Conservation (phyloP, 2,888 invertebrate species). For the Drosophila cognata region DNA sequence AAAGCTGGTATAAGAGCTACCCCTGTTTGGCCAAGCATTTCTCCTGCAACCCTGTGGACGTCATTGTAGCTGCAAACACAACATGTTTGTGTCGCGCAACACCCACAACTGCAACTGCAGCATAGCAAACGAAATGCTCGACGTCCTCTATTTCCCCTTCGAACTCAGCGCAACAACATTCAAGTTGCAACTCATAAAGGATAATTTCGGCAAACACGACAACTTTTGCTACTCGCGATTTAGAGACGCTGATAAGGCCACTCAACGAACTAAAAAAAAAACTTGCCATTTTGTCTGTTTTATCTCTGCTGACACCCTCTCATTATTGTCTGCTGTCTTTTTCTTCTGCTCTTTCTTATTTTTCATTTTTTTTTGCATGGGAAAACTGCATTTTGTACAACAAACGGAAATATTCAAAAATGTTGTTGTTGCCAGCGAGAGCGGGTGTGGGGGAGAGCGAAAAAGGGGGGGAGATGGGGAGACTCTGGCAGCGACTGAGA, state of each 20-base stretch:
- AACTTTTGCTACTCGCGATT: conserved; percentile 54
- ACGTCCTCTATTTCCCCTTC: background rate
- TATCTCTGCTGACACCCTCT: conserved; percentile 37
- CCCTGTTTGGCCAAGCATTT: background rate
- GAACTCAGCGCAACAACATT: conserved; percentile 5
- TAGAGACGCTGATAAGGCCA: conserved; percentile 65
- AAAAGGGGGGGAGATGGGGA: too few relatives aligned
- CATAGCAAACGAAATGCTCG: too few relatives aligned
- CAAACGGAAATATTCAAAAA: conserved; percentile 79
- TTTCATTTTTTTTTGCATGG: conserved; percentile 43
- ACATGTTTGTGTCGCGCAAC: conserved; percentile 38
- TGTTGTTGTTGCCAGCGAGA: conserved; percentile 39
- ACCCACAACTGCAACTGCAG: conserved; percentile 35
- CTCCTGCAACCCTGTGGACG: conserved; percentile 49
- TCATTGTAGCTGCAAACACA: conserved; percentile 7
- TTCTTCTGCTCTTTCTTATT: conserved; percentile 1
- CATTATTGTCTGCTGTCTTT: conserved; percentile 35
- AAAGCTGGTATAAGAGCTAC: conserved; percentile 48
- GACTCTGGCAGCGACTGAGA: conserved; percentile 1
- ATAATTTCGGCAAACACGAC: conserved; percentile 52
- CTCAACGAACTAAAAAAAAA: conserved; percentile 15
- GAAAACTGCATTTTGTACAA: conserved; percentile 78
- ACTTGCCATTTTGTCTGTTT: conserved; percentile 35
- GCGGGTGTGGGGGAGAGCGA: background rate
- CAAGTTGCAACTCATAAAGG: conserved; percentile 44